A percentile compares a stretch with the other conserved stretches of the same genome.
Evolutionary conservation across 2,888 invertebrate species (phyloP).

Genomic region (Acleris holmiana): DNA sequence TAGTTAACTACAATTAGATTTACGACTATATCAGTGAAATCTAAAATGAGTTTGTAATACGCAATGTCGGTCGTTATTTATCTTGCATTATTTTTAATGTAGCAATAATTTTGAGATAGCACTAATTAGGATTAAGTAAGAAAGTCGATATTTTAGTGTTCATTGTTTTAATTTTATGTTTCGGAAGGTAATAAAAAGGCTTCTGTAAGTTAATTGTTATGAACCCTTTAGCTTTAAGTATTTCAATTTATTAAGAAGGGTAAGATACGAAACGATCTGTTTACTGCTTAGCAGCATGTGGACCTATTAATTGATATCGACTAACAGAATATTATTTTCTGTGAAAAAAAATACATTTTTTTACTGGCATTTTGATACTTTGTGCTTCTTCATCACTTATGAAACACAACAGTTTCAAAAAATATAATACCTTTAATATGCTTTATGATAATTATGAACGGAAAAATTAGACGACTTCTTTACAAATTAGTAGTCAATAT

Average conservation of each 20-base stretch:
- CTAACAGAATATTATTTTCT: too few species aligned
- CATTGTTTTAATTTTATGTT: constrained; percentile 3
- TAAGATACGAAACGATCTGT: not conserved
- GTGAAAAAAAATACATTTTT: too few species aligned
- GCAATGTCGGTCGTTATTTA: constrained; percentile 28
- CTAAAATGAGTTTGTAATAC: constrained; percentile 31
- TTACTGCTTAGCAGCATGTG: too few species aligned
- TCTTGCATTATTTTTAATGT: constrained; percentile 34
- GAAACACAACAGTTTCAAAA: too few species aligned
- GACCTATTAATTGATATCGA: too few species aligned
- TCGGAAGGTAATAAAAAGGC: not conserved
- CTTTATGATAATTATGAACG: too few species aligned
- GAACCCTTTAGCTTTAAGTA: constrained; percentile 1
- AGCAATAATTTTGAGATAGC: constrained; percentile 25
- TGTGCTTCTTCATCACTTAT: too few species aligned
- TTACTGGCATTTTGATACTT: too few species aligned
- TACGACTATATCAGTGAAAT: constrained; percentile 35
- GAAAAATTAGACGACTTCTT: too few species aligned
- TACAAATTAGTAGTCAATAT: too few species aligned
- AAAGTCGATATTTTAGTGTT: constrained; percentile 8
- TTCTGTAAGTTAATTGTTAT: not conserved
- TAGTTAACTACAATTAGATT: constrained; percentile 32
- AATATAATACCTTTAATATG: too few species aligned
- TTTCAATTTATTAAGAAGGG: not conserved
- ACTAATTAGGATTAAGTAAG: constrained; percentile 27